Conservation (phyloP, 2,888 invertebrate genomes). For the Acutogordius australiensis region DNA sequence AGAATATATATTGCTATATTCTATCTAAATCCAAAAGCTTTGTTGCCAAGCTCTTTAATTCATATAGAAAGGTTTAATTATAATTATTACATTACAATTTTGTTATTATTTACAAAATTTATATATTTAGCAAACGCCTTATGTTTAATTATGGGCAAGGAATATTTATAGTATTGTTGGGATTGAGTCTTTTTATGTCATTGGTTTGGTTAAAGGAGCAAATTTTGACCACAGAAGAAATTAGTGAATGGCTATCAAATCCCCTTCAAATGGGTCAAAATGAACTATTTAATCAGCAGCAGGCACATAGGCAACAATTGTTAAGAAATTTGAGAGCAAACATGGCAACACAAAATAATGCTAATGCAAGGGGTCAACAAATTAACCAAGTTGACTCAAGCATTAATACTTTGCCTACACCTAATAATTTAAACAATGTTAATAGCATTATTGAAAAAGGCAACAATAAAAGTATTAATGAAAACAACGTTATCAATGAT, state of each 20-base stretch:
- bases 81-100: background rate
- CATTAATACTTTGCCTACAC: too few species aligned
- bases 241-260: conserved; percentile 1
- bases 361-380: too few species aligned
- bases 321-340: too few species aligned
- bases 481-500: too few species aligned
- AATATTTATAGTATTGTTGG: conserved; percentile 41
- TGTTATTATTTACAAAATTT: background rate
- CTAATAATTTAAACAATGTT: too few species aligned
- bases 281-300: too few species aligned
- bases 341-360: too few species aligned
- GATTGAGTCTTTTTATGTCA: conserved; percentile 50
- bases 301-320: too few species aligned
- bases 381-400: too few species aligned
- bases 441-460: too few species aligned
- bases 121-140: background rate
- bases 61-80: background rate
- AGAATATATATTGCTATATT: conserved; percentile 2
- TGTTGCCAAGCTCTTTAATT: background rate
- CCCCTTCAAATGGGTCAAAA: too few species aligned
- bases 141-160: background rate
- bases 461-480: too few species aligned
- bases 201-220: conserved; percentile 89
- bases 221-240: conserved; percentile 29
- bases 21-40: background rate